phyloP scores from a whole-genome alignment of 64 coral and sea anemone species.

The Trachythela sp. region DNA sequence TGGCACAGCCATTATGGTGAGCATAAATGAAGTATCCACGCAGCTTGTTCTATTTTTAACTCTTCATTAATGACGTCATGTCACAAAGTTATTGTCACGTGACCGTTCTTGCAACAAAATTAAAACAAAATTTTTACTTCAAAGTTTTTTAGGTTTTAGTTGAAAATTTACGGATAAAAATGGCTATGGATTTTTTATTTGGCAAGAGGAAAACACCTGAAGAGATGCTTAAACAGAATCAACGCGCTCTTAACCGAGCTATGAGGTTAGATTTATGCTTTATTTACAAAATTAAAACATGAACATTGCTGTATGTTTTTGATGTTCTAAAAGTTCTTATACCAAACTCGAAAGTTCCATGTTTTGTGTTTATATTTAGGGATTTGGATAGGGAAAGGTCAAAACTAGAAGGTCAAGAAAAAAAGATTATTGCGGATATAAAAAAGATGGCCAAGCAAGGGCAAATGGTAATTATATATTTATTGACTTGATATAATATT shows the following conservation, averaged over 20 bases:
- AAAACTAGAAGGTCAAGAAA: constrained; percentile 86
- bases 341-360: background rate
- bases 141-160: background rate
- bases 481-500: background rate
- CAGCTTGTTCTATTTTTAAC: background rate
- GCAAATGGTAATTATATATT: constrained; percentile 66
- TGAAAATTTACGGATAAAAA: constrained; percentile 4
- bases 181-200: constrained; percentile 72
- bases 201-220: constrained; percentile 93
- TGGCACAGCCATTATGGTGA: no score
- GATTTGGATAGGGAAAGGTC: constrained; percentile 87
- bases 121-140: no score
- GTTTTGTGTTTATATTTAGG: constrained; percentile 46
- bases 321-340: background rate
- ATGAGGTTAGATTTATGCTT: constrained; percentile 64
- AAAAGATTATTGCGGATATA: constrained; percentile 96
- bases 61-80: constrained; percentile 9
- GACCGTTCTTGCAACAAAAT: background rate
- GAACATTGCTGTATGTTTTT: no score
- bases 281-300: no score
- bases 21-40: background rate
- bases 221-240: constrained; percentile 90
- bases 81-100: background rate
- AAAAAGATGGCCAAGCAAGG: constrained; percentile 95
- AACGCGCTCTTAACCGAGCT: constrained; percentile 76